Conservation (phyloP, 23 tunicate genomes). For the Oikopleura vanhoeffeni region DNA sequence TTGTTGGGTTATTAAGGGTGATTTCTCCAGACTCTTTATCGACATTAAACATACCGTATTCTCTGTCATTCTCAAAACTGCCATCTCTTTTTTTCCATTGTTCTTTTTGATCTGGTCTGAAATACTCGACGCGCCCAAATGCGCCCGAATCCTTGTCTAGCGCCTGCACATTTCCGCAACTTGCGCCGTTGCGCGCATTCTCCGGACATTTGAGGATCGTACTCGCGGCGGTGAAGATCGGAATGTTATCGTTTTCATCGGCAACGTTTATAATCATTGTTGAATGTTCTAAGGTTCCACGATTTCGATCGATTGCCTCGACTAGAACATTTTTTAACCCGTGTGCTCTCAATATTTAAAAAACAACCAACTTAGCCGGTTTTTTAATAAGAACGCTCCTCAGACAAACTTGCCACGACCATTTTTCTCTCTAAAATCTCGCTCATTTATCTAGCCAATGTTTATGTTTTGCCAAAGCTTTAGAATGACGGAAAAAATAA, state of each 20-base stretch:
- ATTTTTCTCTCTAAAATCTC: no score
- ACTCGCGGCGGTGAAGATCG: neutral
- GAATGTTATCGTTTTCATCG: conserved; percentile 9
- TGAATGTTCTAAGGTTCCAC: neutral
- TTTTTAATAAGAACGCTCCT: no score
- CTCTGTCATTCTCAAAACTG: neutral
- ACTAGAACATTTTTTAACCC: no score
- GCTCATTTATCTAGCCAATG: no score
- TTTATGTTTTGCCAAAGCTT: no score
- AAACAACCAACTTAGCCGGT: no score
- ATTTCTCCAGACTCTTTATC: neutral
- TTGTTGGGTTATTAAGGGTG: neutral
- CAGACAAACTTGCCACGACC: no score
- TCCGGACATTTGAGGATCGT: neutral
- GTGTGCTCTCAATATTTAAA: no score
- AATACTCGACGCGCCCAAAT: neutral
- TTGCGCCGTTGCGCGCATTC: neutral
- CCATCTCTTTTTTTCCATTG: neutral
- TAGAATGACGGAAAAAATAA: no score
- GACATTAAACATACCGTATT: neutral
- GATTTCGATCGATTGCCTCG: neutral
- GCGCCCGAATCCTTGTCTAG: neutral
- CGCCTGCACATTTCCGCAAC: neutral
- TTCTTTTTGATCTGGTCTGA: neutral
- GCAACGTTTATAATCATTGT: neutral